Evolutionary conservation across 2,888 invertebrate species (phyloP), one percentile per base, ranked within the genome.

Genomic region (Tetragonula carbonaria): DNA sequence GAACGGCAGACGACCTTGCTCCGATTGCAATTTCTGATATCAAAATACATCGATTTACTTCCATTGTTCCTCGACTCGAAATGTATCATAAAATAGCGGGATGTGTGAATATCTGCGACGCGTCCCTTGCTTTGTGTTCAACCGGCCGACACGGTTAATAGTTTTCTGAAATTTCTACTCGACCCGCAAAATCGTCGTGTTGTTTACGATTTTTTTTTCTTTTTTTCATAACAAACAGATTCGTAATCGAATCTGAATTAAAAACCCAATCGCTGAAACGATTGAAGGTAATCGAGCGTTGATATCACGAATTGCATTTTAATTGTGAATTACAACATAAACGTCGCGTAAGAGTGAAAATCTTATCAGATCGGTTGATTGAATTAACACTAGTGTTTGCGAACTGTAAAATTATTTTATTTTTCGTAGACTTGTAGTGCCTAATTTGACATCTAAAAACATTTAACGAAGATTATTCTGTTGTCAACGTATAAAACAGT

Each of bases 11-110:
- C 83, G 73, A 74, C 82, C 82, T 78, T 84, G 78, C n/a, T 5
- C 83, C 33, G 83, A 83, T 83, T 75, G 76, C 72, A 80, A 76
- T 81, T 81, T 77, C 73, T 77, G 81, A 84, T 82, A 84, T 82
- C 74, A 71, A 72, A 78, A 67, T 82, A 82, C 74, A 82, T 74
- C 82, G 71, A 78, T 82, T 82, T 82, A 78, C 82, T 62, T 66
- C 74, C 53, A 84, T 82, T 84, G 78, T 82, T 82, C 74, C 45
- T 59, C 66, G 55, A n/a, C n/a, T 62, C 66, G 78, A 78, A 78
- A 82, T 78, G 78, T 82, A 84, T 82, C 84, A 74, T 82, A 74
- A 84, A 82, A 78, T 73, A 78, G 51, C 59, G 82, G 65, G 18
- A 55, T 67, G 62, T 65, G 71, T 74, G 76, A 82, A 82, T 78